These are phyloP conservation scores for Nematopogon swammerdamellus DNA, from an alignment of 2,888 invertebrate species.

Conservation along the genomic window DNA sequence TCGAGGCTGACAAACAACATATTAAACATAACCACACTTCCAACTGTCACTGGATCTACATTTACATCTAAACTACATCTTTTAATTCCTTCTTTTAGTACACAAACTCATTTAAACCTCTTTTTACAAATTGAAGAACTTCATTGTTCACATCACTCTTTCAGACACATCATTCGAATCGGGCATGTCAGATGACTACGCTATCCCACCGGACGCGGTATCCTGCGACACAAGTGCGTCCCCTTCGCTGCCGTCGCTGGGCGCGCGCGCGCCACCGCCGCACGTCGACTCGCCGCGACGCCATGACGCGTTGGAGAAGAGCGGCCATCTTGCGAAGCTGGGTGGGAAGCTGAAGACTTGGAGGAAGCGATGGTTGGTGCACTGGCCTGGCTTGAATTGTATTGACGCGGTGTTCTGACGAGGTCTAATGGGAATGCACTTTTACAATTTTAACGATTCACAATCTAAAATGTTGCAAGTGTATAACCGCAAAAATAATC, in stretches of 20 bases:
- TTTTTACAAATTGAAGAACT: too few species aligned
- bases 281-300: constrained; percentile 36
- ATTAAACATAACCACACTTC: neutral
- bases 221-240: constrained; percentile 78
- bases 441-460: too few species aligned
- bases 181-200: constrained; percentile 94
- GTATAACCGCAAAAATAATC: too few species aligned
- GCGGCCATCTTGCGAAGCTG: constrained; percentile 82
- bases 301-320: constrained; percentile 83
- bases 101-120: too few species aligned
- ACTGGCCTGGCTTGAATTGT: too few species aligned
- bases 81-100: too few species aligned
- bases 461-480: too few species aligned
- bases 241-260: constrained; percentile 64
- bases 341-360: constrained; percentile 96
- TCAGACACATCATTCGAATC: constrained; percentile 89
- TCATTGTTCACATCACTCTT: too few species aligned
- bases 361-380: constrained; percentile 81
- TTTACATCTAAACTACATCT: neutral
- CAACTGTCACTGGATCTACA: neutral
- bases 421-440: too few species aligned
- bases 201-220: constrained; percentile 91
- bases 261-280: constrained; percentile 53
- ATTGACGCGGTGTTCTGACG: too few species aligned
- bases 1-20: too few species aligned